Evolutionary conservation across 2,113 vertebrate species (phyloP).

Genomic region (Apistogramma diplotaenia): DNA sequence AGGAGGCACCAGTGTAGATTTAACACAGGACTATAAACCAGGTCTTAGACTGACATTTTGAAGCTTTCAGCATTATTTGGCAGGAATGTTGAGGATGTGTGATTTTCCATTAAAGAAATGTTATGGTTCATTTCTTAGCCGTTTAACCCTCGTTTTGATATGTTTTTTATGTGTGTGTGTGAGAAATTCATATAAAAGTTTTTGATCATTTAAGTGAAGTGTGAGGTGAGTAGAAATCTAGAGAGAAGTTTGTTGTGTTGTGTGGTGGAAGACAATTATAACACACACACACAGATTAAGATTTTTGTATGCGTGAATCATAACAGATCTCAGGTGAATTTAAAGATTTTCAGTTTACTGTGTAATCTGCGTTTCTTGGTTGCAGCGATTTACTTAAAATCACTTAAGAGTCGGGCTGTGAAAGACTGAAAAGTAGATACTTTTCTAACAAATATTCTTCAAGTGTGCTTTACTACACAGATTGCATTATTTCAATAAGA

Average conservation of each 20-base stretch:
- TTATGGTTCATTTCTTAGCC: not conserved
- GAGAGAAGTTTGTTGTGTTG: not conserved
- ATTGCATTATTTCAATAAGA: not conserved
- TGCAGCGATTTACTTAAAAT: not conserved
- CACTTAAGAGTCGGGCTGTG: not conserved
- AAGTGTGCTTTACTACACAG: not conserved
- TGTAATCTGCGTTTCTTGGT: not conserved
- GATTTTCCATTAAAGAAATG: not conserved
- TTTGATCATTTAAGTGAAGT: not conserved
- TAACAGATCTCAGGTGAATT: slow-evolving; percentile 53
- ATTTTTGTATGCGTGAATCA: not conserved
- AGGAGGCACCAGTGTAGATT: not conserved
- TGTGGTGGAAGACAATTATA: not conserved
- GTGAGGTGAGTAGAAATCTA: not conserved
- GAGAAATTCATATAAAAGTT: not conserved
- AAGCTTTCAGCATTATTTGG: not conserved
- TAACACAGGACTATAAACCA: not conserved
- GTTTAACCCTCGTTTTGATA: not conserved
- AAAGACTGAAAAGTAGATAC: not conserved
- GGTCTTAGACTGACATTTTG: not conserved
- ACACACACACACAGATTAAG: not conserved
- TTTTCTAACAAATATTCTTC: not conserved
- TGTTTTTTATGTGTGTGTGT: not conserved
- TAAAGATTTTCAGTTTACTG: not conserved
- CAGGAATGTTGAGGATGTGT: not conserved